Evolutionary conservation across 2,797 vertebrate species (phyloP), one percentile per base, ranked within the genome.

Genomic region (Aquila chrysaetos): DNA sequence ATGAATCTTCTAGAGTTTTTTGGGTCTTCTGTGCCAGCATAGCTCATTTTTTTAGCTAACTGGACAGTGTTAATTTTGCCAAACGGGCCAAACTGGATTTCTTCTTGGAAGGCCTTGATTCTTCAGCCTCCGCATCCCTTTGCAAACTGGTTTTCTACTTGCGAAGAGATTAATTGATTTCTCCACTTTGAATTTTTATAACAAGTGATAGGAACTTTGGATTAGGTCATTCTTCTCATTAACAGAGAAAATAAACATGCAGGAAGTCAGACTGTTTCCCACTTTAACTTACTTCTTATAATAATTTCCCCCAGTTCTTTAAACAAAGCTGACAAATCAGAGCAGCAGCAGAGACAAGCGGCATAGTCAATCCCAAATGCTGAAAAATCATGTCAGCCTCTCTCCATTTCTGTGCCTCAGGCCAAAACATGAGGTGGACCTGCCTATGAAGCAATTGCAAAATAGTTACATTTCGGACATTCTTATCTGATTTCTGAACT

Each of bases 401-500:
- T 82, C 60, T 72, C 27, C 43, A 39, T 35, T 54, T 69, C 85
- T 88, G 2, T 74, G 76, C 90, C 64, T 77, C 57, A 80, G 82
- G 75, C 56, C 35, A 60, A 90, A 96, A 72, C 79, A 83, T 14
- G 56, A 90, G 28, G 39, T 41, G 14, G 82, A 61, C 46, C 37
- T 90, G 67, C 59, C 43, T 54, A 46, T 6, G 4, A 94, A 87
- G 39, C 49, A 76, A 33, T 69, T 91, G 70, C 41, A 53, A 86
- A 90, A 57, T 28, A 75, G 61, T 61, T 81, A 61, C 41, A 25
- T 90, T 90, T 81, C 2, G 6, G 64, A 68, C 56, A 92, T 84
- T 86, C 69, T 90, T 88, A 57, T 72, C 83, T 94, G 90, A 83
- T 84, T 90, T 90, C 69, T 86, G 79, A 85, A 53, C 41, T 54